phyloP scores from a whole-genome alignment of 1,140 invertebrate genomes.

The Triops cancriformis region DNA sequence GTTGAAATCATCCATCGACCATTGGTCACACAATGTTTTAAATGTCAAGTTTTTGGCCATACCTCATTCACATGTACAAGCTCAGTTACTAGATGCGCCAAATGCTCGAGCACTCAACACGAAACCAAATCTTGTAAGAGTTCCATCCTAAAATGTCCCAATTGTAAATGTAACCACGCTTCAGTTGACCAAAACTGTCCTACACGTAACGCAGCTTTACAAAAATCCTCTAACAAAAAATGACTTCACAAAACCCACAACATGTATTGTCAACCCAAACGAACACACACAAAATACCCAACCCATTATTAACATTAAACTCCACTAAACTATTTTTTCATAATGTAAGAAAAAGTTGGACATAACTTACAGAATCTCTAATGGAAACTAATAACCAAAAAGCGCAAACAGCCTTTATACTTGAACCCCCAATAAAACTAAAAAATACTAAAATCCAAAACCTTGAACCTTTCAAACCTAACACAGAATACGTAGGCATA shows the following conservation, averaged over 20 bases:
- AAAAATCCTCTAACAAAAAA: background rate
- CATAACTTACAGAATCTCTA: background rate
- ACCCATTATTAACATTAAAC: no score
- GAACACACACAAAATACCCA: no score
- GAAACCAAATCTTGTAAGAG: conserved; percentile 11
- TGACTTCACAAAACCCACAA: no score
- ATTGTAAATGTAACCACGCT: conserved; percentile 17
- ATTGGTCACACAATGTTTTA: conserved; percentile 1
- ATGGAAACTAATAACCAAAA: conserved; percentile 1
- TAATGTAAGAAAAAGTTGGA: conserved; percentile 6
- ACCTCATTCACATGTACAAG: background rate
- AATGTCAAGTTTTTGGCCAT: conserved; percentile 14
- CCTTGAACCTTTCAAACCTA: background rate
- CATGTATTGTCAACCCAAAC: no score
- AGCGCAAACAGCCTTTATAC: background rate
- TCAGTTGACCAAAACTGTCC: conserved; percentile 1
- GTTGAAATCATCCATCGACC: background rate
- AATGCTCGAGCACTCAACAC: background rate
- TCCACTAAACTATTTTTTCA: background rate
- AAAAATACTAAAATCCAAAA: background rate
- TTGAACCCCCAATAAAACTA: background rate
- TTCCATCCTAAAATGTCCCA: background rate
- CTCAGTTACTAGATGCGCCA: background rate
- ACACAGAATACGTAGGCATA: background rate
- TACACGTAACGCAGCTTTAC: background rate